Evolutionary conservation across 2,797 vertebrate genomes (phyloP), one percentile per base, ranked within the genome.

Genomic region (Sebastes miniatus): DNA sequence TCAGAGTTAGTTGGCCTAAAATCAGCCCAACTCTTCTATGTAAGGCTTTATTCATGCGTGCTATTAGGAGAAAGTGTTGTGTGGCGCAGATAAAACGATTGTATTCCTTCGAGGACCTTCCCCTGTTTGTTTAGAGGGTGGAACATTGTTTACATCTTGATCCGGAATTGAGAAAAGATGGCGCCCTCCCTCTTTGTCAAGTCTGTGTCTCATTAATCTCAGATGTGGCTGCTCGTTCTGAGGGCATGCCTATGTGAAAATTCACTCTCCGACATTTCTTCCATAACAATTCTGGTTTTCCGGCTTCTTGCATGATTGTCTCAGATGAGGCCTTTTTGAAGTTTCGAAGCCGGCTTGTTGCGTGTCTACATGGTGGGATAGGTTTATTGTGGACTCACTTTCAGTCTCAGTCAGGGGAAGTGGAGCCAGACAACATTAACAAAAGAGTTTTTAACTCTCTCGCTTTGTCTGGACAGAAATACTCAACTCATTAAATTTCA

Each of bases 41-140:
- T 50, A 43, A 64, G 13, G 56, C 76, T 62, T 25, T 47, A 57
- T 78, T 77, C 52, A 62, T 63, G 59, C 66, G 25, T 87, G 80
- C 74, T 85, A 87, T 76, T 85, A 82, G 80, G 84, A 88, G 89
- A 95, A 94, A 91, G 80, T 89, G 79, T 90, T 93, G 88, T 71
- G 83, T 81, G 72, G 50, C 76, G 57, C 84, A 89, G 88, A 90
- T 94, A 88, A 89, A 92, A 84, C 22, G 12, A 57, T 22, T 69
- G 27, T 66, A 70, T 84, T 93, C 93, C 84, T 88, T 25, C 68
- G 65, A 83, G 89, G 69, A 59, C 76, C 8, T 52, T 84, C 89
- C 79, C 59, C 7, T 83, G 75, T 94, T 95, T 91, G 84, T 94
- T 94, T 81, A 77, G 86, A 76, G 77, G 90, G 87, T 85, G 90